Evolutionary conservation across 2,113 vertebrate species (phyloP).

Genomic region (Lamprotornis superbus): DNA sequence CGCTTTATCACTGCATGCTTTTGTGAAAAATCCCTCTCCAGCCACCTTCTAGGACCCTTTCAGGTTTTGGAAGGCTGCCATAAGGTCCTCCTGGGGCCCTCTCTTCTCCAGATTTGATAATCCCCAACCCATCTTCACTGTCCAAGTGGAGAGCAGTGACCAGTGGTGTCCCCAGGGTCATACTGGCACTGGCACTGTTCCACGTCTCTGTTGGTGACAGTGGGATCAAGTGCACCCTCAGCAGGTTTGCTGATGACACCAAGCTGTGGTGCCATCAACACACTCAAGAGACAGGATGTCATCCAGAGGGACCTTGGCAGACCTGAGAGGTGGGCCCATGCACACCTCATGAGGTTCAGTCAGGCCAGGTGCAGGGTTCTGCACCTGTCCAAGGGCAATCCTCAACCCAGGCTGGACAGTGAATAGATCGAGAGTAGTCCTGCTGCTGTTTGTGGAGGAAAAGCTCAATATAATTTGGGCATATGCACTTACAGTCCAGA

Average conservation of each 20-base stretch:
- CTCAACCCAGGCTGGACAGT: not conserved
- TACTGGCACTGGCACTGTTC: not conserved
- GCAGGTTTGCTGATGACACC: no score
- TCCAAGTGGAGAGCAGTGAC: no score
- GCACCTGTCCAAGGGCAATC: no score
- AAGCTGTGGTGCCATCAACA: not conserved
- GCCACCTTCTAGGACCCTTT: not conserved
- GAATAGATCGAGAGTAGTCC: fast-evolving
- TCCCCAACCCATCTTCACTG: not conserved
- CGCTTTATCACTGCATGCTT: not conserved
- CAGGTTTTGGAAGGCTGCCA: not conserved
- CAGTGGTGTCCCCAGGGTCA: not conserved
- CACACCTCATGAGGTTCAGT: not conserved
- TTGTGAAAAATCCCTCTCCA: not conserved
- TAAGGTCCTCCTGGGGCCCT: not conserved
- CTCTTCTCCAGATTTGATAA: not conserved
- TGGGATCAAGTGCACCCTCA: not conserved
- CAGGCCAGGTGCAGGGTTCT: no score
- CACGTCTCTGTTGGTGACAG: no score
- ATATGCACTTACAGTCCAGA: no score
- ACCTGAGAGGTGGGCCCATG: not conserved
- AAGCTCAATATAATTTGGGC: not conserved
- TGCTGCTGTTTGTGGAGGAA: not conserved
- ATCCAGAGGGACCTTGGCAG: not conserved
- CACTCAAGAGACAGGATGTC: not conserved